Evolutionary conservation across 2,113 vertebrate species (phyloP), one percentile per base, ranked within the genome.

Genomic region (Suricata suricatta): DNA sequence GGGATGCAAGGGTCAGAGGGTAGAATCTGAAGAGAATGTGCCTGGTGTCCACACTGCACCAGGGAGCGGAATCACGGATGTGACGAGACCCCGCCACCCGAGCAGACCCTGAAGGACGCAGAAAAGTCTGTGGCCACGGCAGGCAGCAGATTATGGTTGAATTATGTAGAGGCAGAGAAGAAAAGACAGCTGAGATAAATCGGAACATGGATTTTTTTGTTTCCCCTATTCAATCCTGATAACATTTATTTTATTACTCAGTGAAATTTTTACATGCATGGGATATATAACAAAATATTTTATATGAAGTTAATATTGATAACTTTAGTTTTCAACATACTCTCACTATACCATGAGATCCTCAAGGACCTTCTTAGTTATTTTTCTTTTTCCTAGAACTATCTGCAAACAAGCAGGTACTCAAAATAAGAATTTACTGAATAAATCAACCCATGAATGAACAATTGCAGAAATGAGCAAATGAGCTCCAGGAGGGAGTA

Each of bases 141-240:
- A 10, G 13, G 47, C 50, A 44, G 80, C 57, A 15, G n/a, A 33
- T 29, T 29, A 15, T 9, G 3, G 33, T 1, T 66, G 74, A 93
- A 12, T 80, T 33, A 52, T 7, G 29, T 1, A 16, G 68, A 27
- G 5, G 74, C 64, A 81, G 60, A 80, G 83, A 63, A 50, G 85
- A n/a, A 29, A 52, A 63, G 79, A 52, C 60, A 63, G 38, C 63
- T 9, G 87, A 95, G 93, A 93, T 57, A 92, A 89, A 97, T 63
- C 85, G 79, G 71, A 91, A 98, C 94, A 79, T 57, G 92, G 93
- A 96, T 76, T 95, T 97, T 97, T 97, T 79, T 93, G 92, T 89
- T 97, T 95, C 90, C 90, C 84, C 82, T 71, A 71, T 79, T 96
- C 92, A 80, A 96, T 82, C 96, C 89, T 80, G 87, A 69, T 96